These are phyloP conservation scores for Tragelaphus strepsiceros DNA, from an alignment of 2,113 vertebrate genomes.

Conservation along the genomic window DNA sequence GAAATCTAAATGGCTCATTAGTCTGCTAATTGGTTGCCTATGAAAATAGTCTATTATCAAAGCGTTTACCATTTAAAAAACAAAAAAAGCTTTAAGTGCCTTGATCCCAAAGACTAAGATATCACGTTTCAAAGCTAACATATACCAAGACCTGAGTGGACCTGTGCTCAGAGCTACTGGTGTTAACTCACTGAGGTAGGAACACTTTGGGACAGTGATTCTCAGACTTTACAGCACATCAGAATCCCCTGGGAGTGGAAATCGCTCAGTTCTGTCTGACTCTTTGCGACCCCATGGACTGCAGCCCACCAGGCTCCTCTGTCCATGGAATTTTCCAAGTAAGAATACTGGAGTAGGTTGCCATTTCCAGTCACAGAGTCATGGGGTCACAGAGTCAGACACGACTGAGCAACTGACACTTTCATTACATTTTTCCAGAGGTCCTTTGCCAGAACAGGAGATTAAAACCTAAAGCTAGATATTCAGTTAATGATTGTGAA, in stretches of 20 bases:
- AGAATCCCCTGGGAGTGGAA: not conserved
- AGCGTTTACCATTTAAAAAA: slow-evolving; percentile 57
- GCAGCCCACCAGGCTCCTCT: not conserved
- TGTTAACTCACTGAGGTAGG: not conserved
- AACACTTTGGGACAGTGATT: not conserved
- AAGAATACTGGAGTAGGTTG: not conserved
- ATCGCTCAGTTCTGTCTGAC: not conserved
- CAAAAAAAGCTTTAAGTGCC: not conserved
- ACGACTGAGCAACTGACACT: not conserved
- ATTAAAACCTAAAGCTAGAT: not conserved
- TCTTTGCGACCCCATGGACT: not conserved
- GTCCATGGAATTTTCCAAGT: not conserved
- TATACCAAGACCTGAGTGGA: not conserved
- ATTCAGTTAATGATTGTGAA: not conserved
- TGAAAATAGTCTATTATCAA: slow-evolving; percentile 74
- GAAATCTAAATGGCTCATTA: slow-evolving; percentile 69
- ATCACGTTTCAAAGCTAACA: not conserved
- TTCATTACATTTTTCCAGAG: not conserved
- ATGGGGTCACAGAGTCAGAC: not conserved
- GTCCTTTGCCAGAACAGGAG: not conserved
- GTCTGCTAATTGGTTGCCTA: slow-evolving; percentile 67
- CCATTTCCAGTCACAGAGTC: not conserved
- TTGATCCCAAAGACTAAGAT: not conserved
- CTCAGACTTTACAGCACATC: not conserved
- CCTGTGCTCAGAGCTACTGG: not conserved